Evolutionary conservation across 1,140 invertebrate genomes (phyloP).

Genomic region (Drosophila mayri): DNA sequence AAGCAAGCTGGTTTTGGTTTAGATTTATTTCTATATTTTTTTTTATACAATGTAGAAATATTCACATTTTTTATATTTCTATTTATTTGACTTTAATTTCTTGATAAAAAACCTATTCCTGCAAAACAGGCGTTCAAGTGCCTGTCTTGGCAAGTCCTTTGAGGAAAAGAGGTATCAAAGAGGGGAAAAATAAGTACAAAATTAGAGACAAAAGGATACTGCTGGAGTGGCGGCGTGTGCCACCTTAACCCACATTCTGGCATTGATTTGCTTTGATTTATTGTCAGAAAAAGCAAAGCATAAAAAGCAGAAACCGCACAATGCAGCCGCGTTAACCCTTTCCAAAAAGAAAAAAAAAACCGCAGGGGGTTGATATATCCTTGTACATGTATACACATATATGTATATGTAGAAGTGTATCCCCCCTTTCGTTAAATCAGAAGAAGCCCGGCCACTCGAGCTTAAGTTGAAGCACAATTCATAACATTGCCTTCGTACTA

Average conservation of each 20-base stretch:
- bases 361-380: slow-evolving; percentile 20
- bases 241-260: slow-evolving; percentile 20
- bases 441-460: slow-evolving; percentile 61
- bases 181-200: not conserved
- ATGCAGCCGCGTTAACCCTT: slow-evolving; percentile 56
- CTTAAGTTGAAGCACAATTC: slow-evolving; percentile 73
- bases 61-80: no score
- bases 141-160: slow-evolving; percentile 28
- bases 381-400: not conserved
- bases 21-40: no score
- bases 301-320: slow-evolving; percentile 43
- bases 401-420: not conserved
- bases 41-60: no score
- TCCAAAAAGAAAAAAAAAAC: not conserved
- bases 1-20: no score
- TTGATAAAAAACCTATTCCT: not conserved
- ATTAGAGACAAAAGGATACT: not conserved
- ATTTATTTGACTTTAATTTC: not conserved
- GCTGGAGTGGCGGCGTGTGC: slow-evolving; percentile 5
- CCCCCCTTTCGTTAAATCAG: not conserved
- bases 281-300: slow-evolving; percentile 44
- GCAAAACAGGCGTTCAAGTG: slow-evolving; percentile 59
- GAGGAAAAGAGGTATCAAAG: not conserved
- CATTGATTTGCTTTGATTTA: slow-evolving; percentile 85
- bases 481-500: slow-evolving; percentile 80